Evolutionary conservation across 2,888 invertebrate genomes (phyloP).

Genomic region (Escarpia spicata): DNA sequence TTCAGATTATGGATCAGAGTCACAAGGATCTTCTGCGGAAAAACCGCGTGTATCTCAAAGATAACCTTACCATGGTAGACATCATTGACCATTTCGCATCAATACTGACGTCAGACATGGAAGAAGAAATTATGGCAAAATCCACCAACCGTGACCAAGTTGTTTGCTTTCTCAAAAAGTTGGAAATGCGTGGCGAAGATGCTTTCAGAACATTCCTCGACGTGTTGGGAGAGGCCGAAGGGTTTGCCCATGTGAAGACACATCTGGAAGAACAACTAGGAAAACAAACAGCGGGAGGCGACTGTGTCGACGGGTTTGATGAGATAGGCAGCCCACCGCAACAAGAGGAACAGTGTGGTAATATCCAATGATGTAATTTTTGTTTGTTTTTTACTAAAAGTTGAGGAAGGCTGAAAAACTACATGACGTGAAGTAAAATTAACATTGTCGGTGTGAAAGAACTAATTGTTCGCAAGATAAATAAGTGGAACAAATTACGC

Average conservation of each 20-base stretch:
- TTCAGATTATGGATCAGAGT: neutral
- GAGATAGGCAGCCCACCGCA: no score
- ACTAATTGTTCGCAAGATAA: no score
- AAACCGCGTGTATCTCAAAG: neutral
- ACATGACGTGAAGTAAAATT: neutral
- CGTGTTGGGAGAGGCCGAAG: neutral
- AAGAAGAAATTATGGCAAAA: neutral
- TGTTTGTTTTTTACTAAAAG: neutral
- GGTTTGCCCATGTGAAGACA: neutral
- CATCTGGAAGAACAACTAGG: neutral
- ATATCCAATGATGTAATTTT: no score
- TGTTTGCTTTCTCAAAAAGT: neutral
- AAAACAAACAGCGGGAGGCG: neutral
- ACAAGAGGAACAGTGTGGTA: no score
- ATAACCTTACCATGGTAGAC: neutral
- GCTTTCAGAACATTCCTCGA: neutral
- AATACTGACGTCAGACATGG: neutral
- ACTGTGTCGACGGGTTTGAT: neutral
- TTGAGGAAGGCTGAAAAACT: neutral
- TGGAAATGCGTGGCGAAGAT: neutral
- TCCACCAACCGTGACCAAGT: neutral
- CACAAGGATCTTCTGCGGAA: neutral
- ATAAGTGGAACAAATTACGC: no score
- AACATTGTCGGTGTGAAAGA: neutral
- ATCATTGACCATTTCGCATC: neutral